Evolutionary conservation across 2,797 vertebrate genomes (phyloP).

Genomic region (Scomberomorus guttatus): DNA sequence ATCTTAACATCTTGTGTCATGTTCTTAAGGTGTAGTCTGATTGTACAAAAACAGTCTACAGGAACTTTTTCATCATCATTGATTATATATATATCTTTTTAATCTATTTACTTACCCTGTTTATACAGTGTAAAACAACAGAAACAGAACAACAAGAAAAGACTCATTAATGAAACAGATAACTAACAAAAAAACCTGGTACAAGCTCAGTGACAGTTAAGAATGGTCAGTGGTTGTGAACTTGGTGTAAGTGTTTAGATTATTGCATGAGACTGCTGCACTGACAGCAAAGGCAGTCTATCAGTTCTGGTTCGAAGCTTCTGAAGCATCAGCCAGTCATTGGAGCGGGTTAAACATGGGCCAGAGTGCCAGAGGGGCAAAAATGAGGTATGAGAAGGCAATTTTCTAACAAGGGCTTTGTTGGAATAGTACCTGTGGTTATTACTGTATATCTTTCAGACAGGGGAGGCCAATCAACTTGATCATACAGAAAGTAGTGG

Average conservation of each 20-base stretch:
- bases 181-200: neutral
- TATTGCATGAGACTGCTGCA: slow-evolving; percentile 25
- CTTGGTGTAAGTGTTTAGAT: neutral
- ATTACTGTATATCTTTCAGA: slow-evolving; percentile 36
- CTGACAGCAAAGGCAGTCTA: slow-evolving; percentile 29
- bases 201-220: neutral
- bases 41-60: neutral
- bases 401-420: slow-evolving; percentile 34
- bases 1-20: neutral
- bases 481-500: slow-evolving; percentile 19
- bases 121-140: neutral
- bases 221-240: too few species aligned
- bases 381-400: slow-evolving; percentile 47
- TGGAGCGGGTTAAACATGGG: slow-evolving; percentile 39
- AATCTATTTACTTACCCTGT: neutral
- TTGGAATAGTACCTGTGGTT: slow-evolving; percentile 25
- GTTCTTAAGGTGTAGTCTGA: neutral
- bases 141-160: neutral
- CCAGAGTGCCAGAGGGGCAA: slow-evolving; percentile 3
- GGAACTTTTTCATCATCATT: too few species aligned
- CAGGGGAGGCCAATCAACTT: slow-evolving; percentile 11
- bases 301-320: slow-evolving; percentile 35
- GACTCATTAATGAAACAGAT: neutral
- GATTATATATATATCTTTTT: too few species aligned
- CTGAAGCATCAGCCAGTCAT: slow-evolving; percentile 23